Conservation (phyloP, 1,140 invertebrate genomes). For the Drosophila trapezifrons region DNA sequence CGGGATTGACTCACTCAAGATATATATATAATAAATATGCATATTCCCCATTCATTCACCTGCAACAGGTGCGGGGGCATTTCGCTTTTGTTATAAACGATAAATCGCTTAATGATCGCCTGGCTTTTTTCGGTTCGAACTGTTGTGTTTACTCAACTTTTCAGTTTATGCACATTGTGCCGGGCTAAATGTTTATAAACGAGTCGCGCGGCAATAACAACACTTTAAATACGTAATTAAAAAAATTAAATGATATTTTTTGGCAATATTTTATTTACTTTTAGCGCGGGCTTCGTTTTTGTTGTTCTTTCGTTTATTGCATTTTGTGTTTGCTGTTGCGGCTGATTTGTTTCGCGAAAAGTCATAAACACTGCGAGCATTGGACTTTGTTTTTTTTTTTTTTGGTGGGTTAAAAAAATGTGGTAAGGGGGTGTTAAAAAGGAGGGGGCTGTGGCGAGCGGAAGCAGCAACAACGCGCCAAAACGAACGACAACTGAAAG, state of each 20-base stretch:
- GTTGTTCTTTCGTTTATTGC: constrained; percentile 48
- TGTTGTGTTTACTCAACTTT: constrained; percentile 56
- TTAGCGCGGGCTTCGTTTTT: constrained; percentile 5
- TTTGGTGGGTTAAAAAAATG: neutral
- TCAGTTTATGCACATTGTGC: constrained; percentile 22
- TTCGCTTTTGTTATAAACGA: constrained; percentile 32
- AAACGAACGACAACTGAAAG: constrained; percentile 59
- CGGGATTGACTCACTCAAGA: constrained; percentile 34
- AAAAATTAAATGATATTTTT: constrained; percentile 61
- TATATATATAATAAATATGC: neutral
- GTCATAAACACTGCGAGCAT: constrained; percentile 53
- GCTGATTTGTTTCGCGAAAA: constrained; percentile 47
- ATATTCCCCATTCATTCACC: constrained; percentile 43
- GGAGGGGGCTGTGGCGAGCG: constrained; percentile 38
- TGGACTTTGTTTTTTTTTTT: constrained; percentile 42
- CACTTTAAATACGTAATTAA: constrained; percentile 69
- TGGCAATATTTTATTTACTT: constrained; percentile 51
- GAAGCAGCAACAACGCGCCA: constrained; percentile 51
- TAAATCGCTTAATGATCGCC: constrained; percentile 43
- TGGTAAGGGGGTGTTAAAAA: constrained; percentile 12
- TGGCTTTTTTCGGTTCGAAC: constrained; percentile 18
- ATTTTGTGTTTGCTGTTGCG: constrained; percentile 50
- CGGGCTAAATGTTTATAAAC: constrained; percentile 69
- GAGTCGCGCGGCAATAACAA: constrained; percentile 28
- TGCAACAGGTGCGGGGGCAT: constrained; percentile 59